Evolutionary conservation across 1,140 invertebrate genomes (phyloP), one percentile per base, ranked within the genome.

Genomic region (Drosophila busckii): DNA sequence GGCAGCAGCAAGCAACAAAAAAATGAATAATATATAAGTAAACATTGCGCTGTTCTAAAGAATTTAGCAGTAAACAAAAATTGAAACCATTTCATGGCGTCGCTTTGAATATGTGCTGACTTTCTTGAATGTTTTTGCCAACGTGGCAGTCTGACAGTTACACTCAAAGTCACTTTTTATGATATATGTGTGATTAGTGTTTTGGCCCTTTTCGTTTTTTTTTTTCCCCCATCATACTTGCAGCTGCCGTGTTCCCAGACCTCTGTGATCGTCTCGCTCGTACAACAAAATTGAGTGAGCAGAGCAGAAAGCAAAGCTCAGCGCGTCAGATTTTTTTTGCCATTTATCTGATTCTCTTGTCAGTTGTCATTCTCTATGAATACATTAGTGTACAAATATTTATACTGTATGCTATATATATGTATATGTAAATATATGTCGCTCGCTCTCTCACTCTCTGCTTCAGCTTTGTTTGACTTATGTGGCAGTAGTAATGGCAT

Each of bases 361-460:
- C 75, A 70, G 75, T 82, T 82, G 75, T 82, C 76, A 55, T 82
- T 75, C 83, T 58, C 53, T 75, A 82, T 82, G 75, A 75, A 82
- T 82, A 82, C 76, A 82, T 78, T 80, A 80, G 34, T 54, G 40
- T 46, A 50, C 34, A 16, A 15, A 38, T 31, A 20, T 17, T n/a
- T 13, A 6, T 13, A 32, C 13, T 40, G 12, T 37, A 8, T 31
- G 31, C 19, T 35, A 9, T 48, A 16, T 49, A 35, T 12, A 12
- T 48, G 28, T 20, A 9, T 12, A 17, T 37, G 3, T n/a, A 4
- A 1, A 13, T 23, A 37, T 28, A 20, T 45, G 12, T 48, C n/a
- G 10, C 35, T 48, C 26, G 20, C 31, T 35, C 48, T 37, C 3
- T 46, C 50, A 52, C 53, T 23, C 62, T 38, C 46, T 70, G 59